Base-by-base conservation (phyloP, 2,113 vertebrate genomes). In the Pelmatolapia mariae region DNA sequence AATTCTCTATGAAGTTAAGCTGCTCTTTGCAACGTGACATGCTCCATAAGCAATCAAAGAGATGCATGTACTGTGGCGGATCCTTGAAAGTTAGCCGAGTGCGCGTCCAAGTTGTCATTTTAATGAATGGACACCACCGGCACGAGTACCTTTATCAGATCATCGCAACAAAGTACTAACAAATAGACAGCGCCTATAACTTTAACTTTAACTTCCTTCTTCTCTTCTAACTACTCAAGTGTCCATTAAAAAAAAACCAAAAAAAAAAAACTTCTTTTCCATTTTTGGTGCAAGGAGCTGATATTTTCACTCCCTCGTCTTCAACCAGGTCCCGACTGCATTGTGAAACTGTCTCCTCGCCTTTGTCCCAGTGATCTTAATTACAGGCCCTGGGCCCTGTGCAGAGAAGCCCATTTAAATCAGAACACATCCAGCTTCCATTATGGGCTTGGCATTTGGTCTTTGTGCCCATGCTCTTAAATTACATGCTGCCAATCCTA, bases 401-500 rank as follows among this genome's bases (percentile, higher is more conserved):
- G 95, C 93, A 91, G 90, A 94, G 94, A 91, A 92, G 93, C 95
- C 95, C 96, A 94, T 96, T 97, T 95, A 96, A 96, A 95, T 94
- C 95, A 92, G 93, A 96, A 93, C 94, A 91, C 95, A 94, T 96
- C 95, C 92, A 93, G 93, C 95, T 89, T 94, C 95, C 95, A 96
- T 96, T 96, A 96, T 97, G 93, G 95, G 94, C 95, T 95, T 96
- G 96, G 95, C 96, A 96, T 96, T 97, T 95, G 96, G 94, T 96
- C 96, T 97, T 96, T 97, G 96, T 96, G 95, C 95, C 94, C 95
- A 93, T 96, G 94, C 94, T 95, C 94, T 96, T 96, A 97, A 97
- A 97, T 97, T 96, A 96, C 95, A 96, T 96, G 95, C 96, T 97
- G 96, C 95, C 96, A 96, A 95, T 96, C 95, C 92, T 93, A 94